A percentile compares a stretch with the other conserved stretches of the same genome.
Evolutionary conservation across 2,797 vertebrate genomes (phyloP).

Genomic region (Notolepis coatsorum): DNA sequence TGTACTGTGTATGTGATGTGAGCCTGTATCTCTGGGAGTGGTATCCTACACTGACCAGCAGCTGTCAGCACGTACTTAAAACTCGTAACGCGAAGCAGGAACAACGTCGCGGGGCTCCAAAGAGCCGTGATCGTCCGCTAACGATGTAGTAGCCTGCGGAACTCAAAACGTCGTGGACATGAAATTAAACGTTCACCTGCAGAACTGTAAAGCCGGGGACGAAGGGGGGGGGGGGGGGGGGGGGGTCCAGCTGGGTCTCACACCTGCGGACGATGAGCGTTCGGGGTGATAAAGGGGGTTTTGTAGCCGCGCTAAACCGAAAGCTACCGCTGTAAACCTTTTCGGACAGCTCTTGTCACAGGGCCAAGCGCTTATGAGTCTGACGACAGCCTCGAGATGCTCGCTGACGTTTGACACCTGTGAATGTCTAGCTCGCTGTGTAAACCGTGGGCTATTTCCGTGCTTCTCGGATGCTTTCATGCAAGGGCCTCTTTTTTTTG

Average conservation of each 20-base stretch:
- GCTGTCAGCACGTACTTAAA: constrained; percentile 26
- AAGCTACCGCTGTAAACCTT: constrained; percentile 38
- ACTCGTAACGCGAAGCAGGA: not conserved
- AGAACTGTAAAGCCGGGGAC: not conserved
- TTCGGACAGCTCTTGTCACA: constrained; percentile 2
- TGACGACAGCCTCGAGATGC: not conserved
- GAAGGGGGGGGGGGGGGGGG: too few relatives aligned
- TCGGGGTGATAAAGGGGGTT: constrained; percentile 42
- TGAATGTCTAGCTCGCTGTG: constrained; percentile 2
- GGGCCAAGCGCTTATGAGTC: not conserved
- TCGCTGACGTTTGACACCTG: constrained; percentile 14
- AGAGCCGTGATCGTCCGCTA: constrained; percentile 24
- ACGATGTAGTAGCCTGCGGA: constrained; percentile 2
- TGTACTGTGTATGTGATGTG: not conserved
- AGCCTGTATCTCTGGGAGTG: not conserved
- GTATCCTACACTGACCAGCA: constrained; percentile 8
- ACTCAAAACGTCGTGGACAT: constrained; percentile 19
- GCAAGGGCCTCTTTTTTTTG: too few relatives aligned
- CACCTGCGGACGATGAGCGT: constrained; percentile 46
- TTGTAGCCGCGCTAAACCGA: constrained; percentile 24
- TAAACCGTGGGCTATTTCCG: not conserved
- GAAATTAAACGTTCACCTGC: constrained; percentile 4
- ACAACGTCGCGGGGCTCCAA: not conserved
- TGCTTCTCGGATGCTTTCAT: too few relatives aligned
- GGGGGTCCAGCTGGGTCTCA: constrained; percentile 44